Percentiles rank a stretch among this genome's conserved stretches.
These are phyloP conservation scores for Ferrisia virgata DNA, from an alignment of 2,888 invertebrate species.

Conservation along the genomic window DNA sequence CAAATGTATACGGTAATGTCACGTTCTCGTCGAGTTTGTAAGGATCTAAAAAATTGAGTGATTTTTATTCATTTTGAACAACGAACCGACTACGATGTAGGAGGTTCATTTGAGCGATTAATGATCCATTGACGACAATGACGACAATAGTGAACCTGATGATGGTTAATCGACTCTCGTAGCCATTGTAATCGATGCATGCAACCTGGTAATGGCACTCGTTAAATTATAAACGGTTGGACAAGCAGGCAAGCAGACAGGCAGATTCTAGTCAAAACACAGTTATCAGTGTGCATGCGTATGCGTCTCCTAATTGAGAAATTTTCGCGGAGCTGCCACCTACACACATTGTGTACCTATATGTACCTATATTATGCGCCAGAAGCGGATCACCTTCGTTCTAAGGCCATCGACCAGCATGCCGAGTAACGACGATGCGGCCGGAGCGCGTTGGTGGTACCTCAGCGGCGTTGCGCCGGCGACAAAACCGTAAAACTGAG, in stretches of 20 bases:
- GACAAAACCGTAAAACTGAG: slow-evolving; percentile 24
- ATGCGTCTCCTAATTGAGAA: not conserved
- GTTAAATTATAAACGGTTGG: not conserved
- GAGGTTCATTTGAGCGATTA: not conserved
- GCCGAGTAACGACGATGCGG: not conserved
- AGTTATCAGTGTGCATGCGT: not conserved
- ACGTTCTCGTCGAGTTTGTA: not conserved
- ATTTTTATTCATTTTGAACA: too few species aligned
- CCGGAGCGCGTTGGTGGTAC: not conserved
- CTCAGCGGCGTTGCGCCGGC: not conserved
- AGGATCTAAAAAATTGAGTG: not conserved
- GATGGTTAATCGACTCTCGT: not conserved
- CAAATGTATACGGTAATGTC: not conserved
- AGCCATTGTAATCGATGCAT: not conserved
- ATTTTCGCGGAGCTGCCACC: not conserved
- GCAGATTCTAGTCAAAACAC: not conserved
- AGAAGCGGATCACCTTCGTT: slow-evolving; percentile 35
- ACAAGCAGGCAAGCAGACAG: not conserved
- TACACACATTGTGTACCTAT: not conserved
- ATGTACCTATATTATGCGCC: not conserved
- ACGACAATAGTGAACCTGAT: too few species aligned
- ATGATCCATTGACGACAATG: not conserved
- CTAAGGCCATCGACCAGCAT: slow-evolving; percentile 31
- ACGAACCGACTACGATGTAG: not conserved
- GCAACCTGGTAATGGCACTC: not conserved